Evolutionary conservation across 2,888 invertebrate genomes (phyloP).

Genomic region (Drosophila lutescens): DNA sequence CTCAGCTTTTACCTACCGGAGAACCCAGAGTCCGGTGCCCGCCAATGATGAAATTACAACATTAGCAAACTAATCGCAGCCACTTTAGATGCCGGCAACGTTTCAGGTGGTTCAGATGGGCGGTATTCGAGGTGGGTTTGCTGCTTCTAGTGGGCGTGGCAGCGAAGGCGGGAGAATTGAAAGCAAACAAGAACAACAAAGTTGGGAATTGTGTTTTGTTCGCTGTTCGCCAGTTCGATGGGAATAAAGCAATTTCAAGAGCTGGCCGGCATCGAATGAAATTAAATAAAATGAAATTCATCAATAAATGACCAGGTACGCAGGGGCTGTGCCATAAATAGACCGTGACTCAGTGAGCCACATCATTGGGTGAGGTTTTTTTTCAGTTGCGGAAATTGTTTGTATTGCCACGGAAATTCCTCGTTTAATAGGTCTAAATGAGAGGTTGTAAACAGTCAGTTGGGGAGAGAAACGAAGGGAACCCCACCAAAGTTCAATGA

Average conservation of each 20-base stretch:
- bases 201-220: constrained; percentile 56
- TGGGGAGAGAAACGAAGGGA: too few relatives aligned
- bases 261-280: constrained; percentile 40
- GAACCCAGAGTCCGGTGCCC: constrained; percentile 9
- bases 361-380: constrained; percentile 50
- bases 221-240: constrained; percentile 19
- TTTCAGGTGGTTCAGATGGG: constrained; percentile 28
- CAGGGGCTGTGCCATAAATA: constrained; percentile 56
- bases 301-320: constrained; percentile 68
- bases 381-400: constrained; percentile 65
- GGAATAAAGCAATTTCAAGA: constrained; percentile 71
- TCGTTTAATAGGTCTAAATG: constrained; percentile 53
- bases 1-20: not conserved
- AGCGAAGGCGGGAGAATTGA: constrained; percentile 48
- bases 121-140: not conserved
- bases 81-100: constrained; percentile 75
- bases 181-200: constrained; percentile 57
- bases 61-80: constrained; percentile 79
- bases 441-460: not conserved
- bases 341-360: constrained; percentile 33
- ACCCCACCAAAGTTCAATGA: constrained; percentile 51
- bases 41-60: constrained; percentile 77
- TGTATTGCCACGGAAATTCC: constrained; percentile 67
- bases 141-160: constrained; percentile 15
- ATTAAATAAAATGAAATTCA: constrained; percentile 70